Percentiles rank a stretch among this genome's conserved stretches.
These are phyloP conservation scores for Eutolmus rufibarbis DNA, from an alignment of 2,888 invertebrate genomes.

Conservation along the genomic window DNA sequence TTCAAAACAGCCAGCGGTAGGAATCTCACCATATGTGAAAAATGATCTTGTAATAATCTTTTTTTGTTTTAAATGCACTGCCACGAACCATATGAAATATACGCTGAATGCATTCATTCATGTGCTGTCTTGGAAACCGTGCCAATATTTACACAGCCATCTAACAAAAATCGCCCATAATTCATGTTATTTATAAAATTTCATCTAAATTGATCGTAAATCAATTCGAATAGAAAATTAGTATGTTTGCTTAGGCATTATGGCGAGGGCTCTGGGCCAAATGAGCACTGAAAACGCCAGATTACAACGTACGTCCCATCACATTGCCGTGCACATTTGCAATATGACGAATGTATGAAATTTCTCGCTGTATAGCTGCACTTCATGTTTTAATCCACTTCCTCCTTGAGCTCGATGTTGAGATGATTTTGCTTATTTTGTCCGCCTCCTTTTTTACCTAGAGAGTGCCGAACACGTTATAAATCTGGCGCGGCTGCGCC, in stretches of 20 bases:
- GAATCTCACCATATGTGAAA: neutral
- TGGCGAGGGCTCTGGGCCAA: neutral
- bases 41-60: neutral
- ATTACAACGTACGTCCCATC: neutral
- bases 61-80: neutral
- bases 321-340: neutral
- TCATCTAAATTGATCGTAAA: conserved; percentile 33
- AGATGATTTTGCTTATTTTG: neutral
- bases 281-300: conserved; percentile 1
- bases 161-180: neutral
- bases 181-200: conserved; percentile 29
- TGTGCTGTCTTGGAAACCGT: neutral
- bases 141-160: neutral
- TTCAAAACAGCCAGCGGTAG: neutral
- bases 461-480: neutral
- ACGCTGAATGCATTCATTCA: neutral
- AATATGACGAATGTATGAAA: conserved; percentile 11
- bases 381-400: conserved; percentile 28
- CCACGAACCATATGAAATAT: neutral
- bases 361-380: neutral
- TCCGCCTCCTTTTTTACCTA: neutral
- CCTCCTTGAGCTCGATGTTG: neutral
- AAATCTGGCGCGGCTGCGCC: conserved; percentile 8
- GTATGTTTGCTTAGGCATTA: conserved; percentile 31
- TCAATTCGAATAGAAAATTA: conserved; percentile 36